These are phyloP conservation scores for Colletes gigas DNA, from an alignment of 1,140 invertebrate genomes.

Conservation along the genomic window DNA sequence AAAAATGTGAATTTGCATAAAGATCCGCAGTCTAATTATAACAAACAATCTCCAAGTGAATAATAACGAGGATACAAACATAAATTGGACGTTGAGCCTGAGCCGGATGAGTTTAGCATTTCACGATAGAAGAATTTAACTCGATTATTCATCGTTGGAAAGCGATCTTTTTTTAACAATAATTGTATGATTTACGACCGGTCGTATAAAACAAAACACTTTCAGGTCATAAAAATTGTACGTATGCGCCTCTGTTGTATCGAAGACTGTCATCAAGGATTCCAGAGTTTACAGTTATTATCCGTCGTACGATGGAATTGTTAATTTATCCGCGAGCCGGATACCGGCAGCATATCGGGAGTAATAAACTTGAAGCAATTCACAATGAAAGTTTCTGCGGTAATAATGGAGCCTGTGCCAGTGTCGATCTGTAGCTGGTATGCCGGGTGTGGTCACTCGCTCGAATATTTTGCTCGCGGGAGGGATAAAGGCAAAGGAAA, in stretches of 20 bases:
- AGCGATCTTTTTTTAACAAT: neutral
- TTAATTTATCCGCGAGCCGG: conserved; percentile 45
- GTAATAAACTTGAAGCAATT: conserved; percentile 47
- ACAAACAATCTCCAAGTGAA: too few relatives aligned
- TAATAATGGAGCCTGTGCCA: conserved; percentile 41
- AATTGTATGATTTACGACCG: neutral
- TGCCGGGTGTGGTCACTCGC: conserved; percentile 74
- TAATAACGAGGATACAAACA: too few relatives aligned
- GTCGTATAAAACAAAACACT: neutral
- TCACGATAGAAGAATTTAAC: too few relatives aligned
- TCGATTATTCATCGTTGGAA: too few relatives aligned
- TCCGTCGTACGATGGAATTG: conserved; percentile 28
- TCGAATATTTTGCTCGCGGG: conserved; percentile 57
- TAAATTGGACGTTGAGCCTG: too few relatives aligned
- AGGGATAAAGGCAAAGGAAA: conserved; percentile 43
- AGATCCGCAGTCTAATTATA: too few relatives aligned
- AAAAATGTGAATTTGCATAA: too few relatives aligned
- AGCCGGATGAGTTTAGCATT: too few relatives aligned
- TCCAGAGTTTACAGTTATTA: conserved; percentile 18
- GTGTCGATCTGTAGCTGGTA: conserved; percentile 61
- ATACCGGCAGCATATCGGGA: conserved; percentile 29
- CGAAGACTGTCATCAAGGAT: conserved; percentile 14
- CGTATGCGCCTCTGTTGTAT: neutral
- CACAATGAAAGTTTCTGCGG: conserved; percentile 57
- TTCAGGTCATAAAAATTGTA: neutral